Percentiles rank a stretch among this genome's conserved stretches.
Conservation (phyloP, 2,888 invertebrate genomes). For the Tupiocoris notatus region DNA sequence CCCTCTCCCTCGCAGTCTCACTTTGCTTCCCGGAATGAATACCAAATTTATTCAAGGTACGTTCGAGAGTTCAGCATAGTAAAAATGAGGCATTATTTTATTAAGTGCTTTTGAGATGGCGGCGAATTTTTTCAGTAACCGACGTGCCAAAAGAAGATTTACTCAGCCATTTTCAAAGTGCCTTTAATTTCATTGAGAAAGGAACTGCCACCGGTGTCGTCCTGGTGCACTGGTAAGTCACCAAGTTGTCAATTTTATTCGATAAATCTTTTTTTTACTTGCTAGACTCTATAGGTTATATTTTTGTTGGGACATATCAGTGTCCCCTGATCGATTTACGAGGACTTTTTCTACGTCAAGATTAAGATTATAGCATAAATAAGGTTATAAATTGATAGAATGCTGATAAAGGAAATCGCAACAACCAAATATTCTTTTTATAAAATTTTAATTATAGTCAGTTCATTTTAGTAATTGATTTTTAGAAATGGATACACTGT, state of each 20-base stretch:
- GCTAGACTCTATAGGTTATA: too few species aligned
- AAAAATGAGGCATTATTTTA: neutral
- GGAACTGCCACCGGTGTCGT: conserved; percentile 68
- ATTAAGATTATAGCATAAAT: too few species aligned
- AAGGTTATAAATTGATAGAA: too few species aligned
- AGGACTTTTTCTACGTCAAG: too few species aligned
- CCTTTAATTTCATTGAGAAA: conserved; percentile 71
- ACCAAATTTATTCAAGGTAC: conserved; percentile 74
- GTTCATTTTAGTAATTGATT: too few species aligned
- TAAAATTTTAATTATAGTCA: too few species aligned
- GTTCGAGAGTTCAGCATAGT: neutral
- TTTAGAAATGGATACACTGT: too few species aligned
- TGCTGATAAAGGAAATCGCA: too few species aligned
- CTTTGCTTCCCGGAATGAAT: conserved; percentile 65
- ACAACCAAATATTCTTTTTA: too few species aligned
- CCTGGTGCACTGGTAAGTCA: conserved; percentile 80
- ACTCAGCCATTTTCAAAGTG: conserved; percentile 73
- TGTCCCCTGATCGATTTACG: too few species aligned
- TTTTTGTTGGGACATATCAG: too few species aligned
- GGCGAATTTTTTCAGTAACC: conserved; percentile 65
- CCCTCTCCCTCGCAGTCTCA: conserved; percentile 73
- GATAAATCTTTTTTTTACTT: too few species aligned
- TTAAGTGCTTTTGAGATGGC: neutral
- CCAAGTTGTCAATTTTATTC: conserved; percentile 6
- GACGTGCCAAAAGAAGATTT: conserved; percentile 85